phyloP scores from a whole-genome alignment of 2,888 invertebrate species.

The Heteropelma amictum region DNA sequence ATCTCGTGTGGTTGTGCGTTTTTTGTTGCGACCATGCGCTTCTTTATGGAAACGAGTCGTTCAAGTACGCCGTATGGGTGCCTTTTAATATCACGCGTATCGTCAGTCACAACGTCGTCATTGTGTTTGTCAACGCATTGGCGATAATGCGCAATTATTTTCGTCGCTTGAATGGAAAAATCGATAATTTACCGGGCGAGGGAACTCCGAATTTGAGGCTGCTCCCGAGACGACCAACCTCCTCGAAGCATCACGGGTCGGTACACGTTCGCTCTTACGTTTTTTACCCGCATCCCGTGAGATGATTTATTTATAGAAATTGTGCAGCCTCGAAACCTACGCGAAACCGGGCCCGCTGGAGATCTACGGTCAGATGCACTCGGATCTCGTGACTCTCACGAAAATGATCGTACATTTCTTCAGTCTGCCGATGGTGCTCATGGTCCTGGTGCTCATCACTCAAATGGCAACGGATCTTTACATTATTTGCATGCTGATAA shows the following conservation, averaged over 20 bases:
- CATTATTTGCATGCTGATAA: conserved; percentile 22
- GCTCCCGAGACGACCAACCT: neutral
- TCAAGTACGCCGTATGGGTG: conserved; percentile 26
- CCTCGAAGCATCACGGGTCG: conserved; percentile 14
- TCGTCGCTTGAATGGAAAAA: conserved; percentile 36
- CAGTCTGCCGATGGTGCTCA: conserved; percentile 37
- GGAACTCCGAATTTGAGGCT: neutral
- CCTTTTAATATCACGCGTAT: conserved; percentile 39
- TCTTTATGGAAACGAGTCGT: neutral
- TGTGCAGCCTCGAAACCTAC: conserved; percentile 27
- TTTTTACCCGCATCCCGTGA: no score
- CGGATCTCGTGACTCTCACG: conserved; percentile 44
- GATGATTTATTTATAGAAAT: no score
- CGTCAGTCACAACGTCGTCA: conserved; percentile 28
- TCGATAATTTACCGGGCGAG: conserved; percentile 11
- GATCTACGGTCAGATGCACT: conserved; percentile 40
- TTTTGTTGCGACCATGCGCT: conserved; percentile 22
- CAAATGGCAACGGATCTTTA: conserved; percentile 47
- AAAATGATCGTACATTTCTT: conserved; percentile 42
- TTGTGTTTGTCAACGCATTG: conserved; percentile 27
- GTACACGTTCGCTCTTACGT: neutral
- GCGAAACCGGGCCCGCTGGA: conserved; percentile 23
- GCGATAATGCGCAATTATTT: conserved; percentile 32
- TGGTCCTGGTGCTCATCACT: conserved; percentile 31
- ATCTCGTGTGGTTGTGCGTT: conserved; percentile 24